These are phyloP conservation scores for Himalopsyche anomala DNA, from an alignment of 2,888 invertebrate genomes.

Conservation along the genomic window DNA sequence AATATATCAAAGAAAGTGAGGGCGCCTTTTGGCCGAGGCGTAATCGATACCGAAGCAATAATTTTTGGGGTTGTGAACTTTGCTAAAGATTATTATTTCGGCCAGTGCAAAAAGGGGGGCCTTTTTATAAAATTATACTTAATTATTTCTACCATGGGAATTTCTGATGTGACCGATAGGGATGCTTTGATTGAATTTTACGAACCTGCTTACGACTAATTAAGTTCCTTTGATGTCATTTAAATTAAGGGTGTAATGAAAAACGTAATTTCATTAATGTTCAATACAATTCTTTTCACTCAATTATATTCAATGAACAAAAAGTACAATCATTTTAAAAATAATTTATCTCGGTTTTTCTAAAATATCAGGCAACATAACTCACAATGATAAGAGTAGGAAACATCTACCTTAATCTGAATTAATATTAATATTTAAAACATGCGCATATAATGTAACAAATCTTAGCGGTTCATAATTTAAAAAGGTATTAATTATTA, in stretches of 20 bases:
- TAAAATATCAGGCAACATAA: too few species aligned
- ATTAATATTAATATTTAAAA: too few species aligned
- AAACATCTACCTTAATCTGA: too few species aligned
- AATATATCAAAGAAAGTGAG: conserved; percentile 54
- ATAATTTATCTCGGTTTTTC: too few species aligned
- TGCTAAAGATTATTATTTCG: conserved; percentile 60
- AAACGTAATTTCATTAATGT: neutral
- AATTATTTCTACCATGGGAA: neutral
- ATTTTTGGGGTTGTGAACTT: conserved; percentile 58
- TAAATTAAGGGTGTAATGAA: conserved; percentile 23
- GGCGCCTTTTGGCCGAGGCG: conserved; percentile 55
- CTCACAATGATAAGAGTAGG: too few species aligned
- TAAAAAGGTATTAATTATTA: too few species aligned
- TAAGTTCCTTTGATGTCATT: conserved; percentile 44
- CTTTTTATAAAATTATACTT: conserved; percentile 8
- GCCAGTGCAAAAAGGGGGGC: conserved; percentile 41
- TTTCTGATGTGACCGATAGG: conserved; percentile 12
- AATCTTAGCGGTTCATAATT: too few species aligned
- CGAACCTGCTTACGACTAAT: conserved; percentile 2
- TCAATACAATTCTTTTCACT: neutral
- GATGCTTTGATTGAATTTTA: conserved; percentile 1
- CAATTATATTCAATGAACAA: too few species aligned
- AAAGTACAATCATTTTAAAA: too few species aligned
- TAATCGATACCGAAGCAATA: conserved; percentile 61
- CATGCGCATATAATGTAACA: too few species aligned